Conservation (phyloP, 2,888 invertebrate genomes). For the Cryptocephalus primarius region DNA sequence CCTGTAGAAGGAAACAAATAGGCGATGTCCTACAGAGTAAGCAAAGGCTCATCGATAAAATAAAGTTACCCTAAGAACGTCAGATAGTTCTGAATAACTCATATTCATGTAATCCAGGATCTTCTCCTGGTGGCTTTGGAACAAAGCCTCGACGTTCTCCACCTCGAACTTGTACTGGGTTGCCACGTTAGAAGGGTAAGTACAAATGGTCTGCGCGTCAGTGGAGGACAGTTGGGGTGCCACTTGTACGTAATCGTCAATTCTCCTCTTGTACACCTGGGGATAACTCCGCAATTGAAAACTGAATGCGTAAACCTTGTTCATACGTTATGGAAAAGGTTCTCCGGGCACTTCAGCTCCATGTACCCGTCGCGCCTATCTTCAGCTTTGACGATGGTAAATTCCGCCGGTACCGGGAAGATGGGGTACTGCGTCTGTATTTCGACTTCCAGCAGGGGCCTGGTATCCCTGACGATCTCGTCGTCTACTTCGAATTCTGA, state of each 20-base stretch:
- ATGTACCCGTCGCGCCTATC: constrained; percentile 57
- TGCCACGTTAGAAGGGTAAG: constrained; percentile 58
- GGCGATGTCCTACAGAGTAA: too few relatives aligned
- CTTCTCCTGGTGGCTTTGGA: constrained; percentile 9
- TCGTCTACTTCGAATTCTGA: constrained; percentile 54
- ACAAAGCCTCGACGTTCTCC: constrained; percentile 10
- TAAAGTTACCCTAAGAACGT: constrained; percentile 15
- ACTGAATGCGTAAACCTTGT: too few relatives aligned
- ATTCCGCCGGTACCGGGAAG: constrained; percentile 32
- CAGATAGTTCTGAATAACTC: constrained; percentile 20
- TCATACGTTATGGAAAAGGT: constrained; percentile 31
- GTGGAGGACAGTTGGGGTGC: constrained; percentile 37
- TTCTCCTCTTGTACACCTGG: constrained; percentile 37
- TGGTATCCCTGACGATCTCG: constrained; percentile 36
- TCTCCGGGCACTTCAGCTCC: constrained; percentile 48
- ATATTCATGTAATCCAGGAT: constrained; percentile 13
- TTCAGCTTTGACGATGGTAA: constrained; percentile 44
- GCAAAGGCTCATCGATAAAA: neutral
- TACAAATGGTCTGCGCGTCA: constrained; percentile 55
- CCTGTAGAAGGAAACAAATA: constrained; percentile 6
- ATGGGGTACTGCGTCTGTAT: constrained; percentile 53
- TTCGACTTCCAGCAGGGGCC: constrained; percentile 56
- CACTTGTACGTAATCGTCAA: constrained; percentile 49
- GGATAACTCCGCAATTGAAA: neutral
- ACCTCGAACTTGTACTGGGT: constrained; percentile 50